Percentiles rank a stretch among this genome's conserved stretches.
phyloP scores from a whole-genome alignment of 1,140 invertebrate species.

The Camponotus pennsylvanicus region DNA sequence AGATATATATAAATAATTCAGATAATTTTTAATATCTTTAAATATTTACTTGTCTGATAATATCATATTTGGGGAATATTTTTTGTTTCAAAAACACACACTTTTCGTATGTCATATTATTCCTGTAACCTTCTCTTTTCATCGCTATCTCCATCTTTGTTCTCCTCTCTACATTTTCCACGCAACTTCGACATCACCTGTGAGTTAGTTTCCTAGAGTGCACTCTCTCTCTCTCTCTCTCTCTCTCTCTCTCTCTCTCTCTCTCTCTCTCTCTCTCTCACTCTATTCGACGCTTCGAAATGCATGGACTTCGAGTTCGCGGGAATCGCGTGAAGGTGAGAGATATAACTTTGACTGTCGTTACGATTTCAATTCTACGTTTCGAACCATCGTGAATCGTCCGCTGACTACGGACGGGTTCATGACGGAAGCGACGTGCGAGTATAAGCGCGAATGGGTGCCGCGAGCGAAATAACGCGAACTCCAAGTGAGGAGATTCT shows the following conservation, averaged over 20 bases:
- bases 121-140: slow-evolving; percentile 15
- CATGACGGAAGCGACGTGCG: slow-evolving; percentile 42
- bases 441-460: slow-evolving; percentile 43
- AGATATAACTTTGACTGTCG: slow-evolving; percentile 58
- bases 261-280: slow-evolving; percentile 37
- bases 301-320: slow-evolving; percentile 49
- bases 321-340: slow-evolving; percentile 30
- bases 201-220: slow-evolving; percentile 52
- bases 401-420: slow-evolving; percentile 36
- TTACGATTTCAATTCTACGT: slow-evolving; percentile 56
- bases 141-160: background rate
- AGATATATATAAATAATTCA: background rate
- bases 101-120: slow-evolving; percentile 1
- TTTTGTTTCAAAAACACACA: background rate
- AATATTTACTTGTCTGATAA: background rate
- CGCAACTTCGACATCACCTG: slow-evolving; percentile 46
- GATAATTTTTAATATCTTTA: background rate
- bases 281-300: slow-evolving; percentile 49
- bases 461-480: slow-evolving; percentile 39
- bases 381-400: slow-evolving; percentile 48
- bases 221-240: slow-evolving; percentile 38
- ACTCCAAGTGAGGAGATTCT: slow-evolving; percentile 21
- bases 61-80: background rate
- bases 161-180: background rate
- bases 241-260: slow-evolving; percentile 41